Evolutionary conservation across 2,797 vertebrate species (phyloP).

Genomic region (Lycodopsis pacificus): DNA sequence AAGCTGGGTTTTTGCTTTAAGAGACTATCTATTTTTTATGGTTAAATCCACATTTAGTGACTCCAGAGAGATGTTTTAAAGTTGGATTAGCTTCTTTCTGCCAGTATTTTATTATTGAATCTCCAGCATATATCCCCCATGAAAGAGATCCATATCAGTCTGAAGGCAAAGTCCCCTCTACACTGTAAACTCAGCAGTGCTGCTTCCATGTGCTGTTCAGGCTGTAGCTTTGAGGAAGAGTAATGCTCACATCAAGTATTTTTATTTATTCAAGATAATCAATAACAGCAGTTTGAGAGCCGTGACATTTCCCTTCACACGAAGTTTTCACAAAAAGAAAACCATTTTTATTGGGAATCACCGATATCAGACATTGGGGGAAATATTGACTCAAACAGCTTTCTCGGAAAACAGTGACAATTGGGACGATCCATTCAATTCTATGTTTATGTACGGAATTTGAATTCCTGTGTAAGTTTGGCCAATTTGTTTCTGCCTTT

Average conservation of each 20-base stretch:
- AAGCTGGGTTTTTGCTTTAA: conserved; percentile 16
- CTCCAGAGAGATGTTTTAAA: conserved; percentile 31
- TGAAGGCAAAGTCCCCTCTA: conserved; percentile 24
- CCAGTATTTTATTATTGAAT: neutral
- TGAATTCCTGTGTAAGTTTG: neutral
- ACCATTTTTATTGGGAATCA: neutral
- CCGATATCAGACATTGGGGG: neutral
- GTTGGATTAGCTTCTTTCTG: conserved; percentile 31
- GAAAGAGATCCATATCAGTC: conserved; percentile 18
- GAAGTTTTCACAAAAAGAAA: conserved; percentile 13
- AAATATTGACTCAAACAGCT: neutral
- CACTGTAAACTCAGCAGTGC: neutral
- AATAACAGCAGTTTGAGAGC: conserved; percentile 24
- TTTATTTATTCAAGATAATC: conserved; percentile 29
- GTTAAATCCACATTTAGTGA: conserved; percentile 31
- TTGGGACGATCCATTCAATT: neutral
- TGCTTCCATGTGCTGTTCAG: conserved; percentile 1
- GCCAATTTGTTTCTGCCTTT: neutral
- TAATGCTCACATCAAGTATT: conserved; percentile 30
- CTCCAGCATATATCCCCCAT: conserved; percentile 15
- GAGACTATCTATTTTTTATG: neutral
- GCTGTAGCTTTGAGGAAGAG: conserved; percentile 47
- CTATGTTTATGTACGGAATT: no score
- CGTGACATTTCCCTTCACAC: conserved; percentile 38
- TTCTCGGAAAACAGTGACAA: neutral